Percentiles rank a stretch among this genome's conserved stretches.
phyloP scores from a whole-genome alignment of 2,113 vertebrate genomes.

The Brachirus orientalis region DNA sequence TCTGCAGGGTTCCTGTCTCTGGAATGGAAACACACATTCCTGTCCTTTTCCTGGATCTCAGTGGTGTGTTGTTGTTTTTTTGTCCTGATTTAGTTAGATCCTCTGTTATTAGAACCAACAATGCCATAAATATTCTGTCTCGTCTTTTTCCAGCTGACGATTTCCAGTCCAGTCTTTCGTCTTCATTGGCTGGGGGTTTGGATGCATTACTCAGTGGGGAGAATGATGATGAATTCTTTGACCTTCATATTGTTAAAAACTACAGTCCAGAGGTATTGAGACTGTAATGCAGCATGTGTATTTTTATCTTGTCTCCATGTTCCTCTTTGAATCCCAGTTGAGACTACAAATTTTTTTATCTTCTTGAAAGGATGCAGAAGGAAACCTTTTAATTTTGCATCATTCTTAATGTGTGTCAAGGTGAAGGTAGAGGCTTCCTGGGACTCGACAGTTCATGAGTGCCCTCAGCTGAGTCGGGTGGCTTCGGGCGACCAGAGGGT shows the following conservation, averaged over 20 bases:
- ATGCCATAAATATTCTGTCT: not conserved
- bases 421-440: slow-evolving; percentile 93
- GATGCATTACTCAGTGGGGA: slow-evolving; percentile 88
- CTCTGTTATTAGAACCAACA: not conserved
- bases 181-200: slow-evolving; percentile 85
- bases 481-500: slow-evolving; percentile 85
- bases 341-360: too few species aligned
- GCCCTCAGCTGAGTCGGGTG: slow-evolving; percentile 87
- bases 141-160: slow-evolving; percentile 79
- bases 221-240: slow-evolving; percentile 93
- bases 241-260: slow-evolving; percentile 78
- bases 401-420: slow-evolving; percentile 68
- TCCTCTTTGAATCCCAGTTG: too few species aligned
- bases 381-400: rapidly evolving
- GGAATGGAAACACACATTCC: slow-evolving; percentile 98
- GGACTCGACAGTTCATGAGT: slow-evolving; percentile 93
- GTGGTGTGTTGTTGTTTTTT: slow-evolving; percentile 78
- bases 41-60: slow-evolving; percentile 95
- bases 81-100: not conserved
- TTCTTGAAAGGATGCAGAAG: too few species aligned
- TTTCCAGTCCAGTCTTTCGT: slow-evolving; percentile 64
- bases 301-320: not conserved
- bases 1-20: slow-evolving; percentile 88
- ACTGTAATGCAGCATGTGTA: not conserved
- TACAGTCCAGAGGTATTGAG: slow-evolving; percentile 81